phyloP scores from a whole-genome alignment of 2,113 vertebrate species.

The Petromus typicus region DNA sequence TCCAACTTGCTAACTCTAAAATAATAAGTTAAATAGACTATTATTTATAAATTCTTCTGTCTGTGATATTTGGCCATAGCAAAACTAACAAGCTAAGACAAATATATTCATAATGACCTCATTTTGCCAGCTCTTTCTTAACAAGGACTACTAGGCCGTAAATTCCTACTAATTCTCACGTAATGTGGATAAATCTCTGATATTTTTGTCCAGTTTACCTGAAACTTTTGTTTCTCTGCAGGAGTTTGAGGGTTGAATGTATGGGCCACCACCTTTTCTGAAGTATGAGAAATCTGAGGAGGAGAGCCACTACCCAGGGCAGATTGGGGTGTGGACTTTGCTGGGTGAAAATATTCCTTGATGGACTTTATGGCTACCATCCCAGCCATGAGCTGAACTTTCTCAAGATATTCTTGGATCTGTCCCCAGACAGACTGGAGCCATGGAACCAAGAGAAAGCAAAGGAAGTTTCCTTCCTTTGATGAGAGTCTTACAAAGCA shows the following conservation, averaged over 20 bases:
- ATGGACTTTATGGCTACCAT: neutral
- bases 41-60: neutral
- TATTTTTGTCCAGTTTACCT: neutral
- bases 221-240: neutral
- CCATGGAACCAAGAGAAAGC: neutral
- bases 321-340: neutral
- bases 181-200: neutral
- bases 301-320: neutral
- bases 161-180: neutral
- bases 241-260: neutral
- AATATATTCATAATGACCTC: neutral
- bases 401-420: neutral
- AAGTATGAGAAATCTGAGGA: neutral
- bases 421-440: slow-evolving; percentile 12
- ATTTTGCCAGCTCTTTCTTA: neutral
- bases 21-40: neutral
- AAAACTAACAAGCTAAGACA: neutral
- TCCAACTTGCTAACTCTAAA: neutral
- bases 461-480: neutral
- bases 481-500: neutral
- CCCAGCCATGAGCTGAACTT: neutral
- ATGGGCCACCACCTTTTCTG: neutral
- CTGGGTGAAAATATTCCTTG: neutral
- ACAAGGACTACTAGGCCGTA: neutral
- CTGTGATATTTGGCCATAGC: neutral